Evolutionary conservation across 2,113 vertebrate genomes (phyloP), one percentile per base, ranked within the genome.

Genomic region (Clarias macrocephalus): DNA sequence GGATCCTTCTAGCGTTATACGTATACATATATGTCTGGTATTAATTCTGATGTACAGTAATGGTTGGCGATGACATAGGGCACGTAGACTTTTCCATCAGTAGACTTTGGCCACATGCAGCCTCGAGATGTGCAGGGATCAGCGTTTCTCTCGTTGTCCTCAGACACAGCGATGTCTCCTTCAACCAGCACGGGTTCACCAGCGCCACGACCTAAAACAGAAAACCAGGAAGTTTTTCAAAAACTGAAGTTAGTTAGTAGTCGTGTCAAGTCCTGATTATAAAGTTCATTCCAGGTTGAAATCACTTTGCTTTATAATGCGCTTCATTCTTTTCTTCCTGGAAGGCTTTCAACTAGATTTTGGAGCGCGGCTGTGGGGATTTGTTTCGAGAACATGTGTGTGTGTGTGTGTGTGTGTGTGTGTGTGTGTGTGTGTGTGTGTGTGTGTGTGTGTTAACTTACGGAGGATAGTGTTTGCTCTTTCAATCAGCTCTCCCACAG

Each of bases 401-500:
- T 42, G 33, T 11, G 70, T 73, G 30, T 70, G 28, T 70, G 15
- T 70, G 28, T 33, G 28, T n/a, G 63, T 42, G 8, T 28, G n/a
- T 70, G 30, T 37, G 68, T 72, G 33, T 72, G 68, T 19, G 68
- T 72, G 68, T 72, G 68, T 37, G 16, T 42, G 33, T 11, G 70
- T 73, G 30, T 70, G 28, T 70, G 15, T 70, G 28, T 33, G 30
- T n/a, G 63, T 42, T 16, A 10, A 54, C 62, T 3, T 85, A 94
- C 93, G 54, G 59, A 89, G 89, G 65, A 91, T 66, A 77, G 90
- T 91, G 87, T 95, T 95, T 56, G 93, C 94, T 86, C 93, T 91
- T 80, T 93, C 89, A 85, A 95, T 85, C 56, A 57, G 16, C 56
- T 16, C 56, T 57, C 56, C 56, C 56, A 57, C 12, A 15, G 13